Evolutionary conservation across 1,140 invertebrate genomes (phyloP), one percentile per base, ranked within the genome.

Genomic region (Sycobia sp.): DNA sequence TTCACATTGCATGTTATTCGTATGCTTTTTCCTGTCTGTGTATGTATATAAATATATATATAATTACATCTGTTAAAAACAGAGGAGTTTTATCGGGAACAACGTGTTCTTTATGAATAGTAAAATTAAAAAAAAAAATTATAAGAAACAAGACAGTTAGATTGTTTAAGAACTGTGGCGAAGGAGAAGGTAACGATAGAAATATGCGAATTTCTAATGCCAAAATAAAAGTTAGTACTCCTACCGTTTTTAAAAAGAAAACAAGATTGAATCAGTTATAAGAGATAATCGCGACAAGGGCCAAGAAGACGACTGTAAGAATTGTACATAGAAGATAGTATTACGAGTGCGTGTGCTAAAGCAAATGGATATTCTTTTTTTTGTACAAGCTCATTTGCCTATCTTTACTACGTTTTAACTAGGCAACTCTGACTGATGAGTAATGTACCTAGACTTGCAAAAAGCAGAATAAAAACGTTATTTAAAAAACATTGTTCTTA

Each of bases 381-480:
- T 65, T 59, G 51, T 64, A 64, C 22, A 59, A 55, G 56, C 70
- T 63, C 61, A 38, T 64, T 71, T 73, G 69, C 57, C 65, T 56
- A 41, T 67, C 47, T 60, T 66, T 60, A 65, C 25, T n/a, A n/a
- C n/a, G n/a, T 41, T 61, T 46, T 43, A 44, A 32, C 60, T 54
- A 73, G 36, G 56, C 63, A 50, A 75, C 50, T 69, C 56, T 46
- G 73, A 74, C 69, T 76, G 73, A 72, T 66, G 63, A 70, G 44
- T 62, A 70, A 67, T 72, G 69, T 76, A 70, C 56, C 66, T 74
- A 72, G 49, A 69, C 53, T 56, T 71, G 66, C 51, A 51, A 60
- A 63, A 39, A 73, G 69, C 66, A 58, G 68, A 73, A 74, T 72
- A n/a, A 73, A 75, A 69, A 56, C 36, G 32, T 69, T 73, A 73